phyloP scores from a whole-genome alignment of 2,113 vertebrate species.

The Seriola dumerili region DNA sequence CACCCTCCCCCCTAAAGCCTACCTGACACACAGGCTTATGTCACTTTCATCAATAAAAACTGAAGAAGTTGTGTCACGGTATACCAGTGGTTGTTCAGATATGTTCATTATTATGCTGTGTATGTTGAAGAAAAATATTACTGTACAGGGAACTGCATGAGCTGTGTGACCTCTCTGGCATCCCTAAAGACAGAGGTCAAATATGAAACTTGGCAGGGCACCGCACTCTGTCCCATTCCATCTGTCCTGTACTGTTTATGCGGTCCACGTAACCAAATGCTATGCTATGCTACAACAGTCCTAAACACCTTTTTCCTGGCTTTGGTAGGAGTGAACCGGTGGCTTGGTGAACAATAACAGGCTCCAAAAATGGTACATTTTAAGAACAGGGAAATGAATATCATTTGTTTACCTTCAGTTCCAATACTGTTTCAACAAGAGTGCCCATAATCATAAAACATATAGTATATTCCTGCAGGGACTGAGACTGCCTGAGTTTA shows the following conservation, averaged over 20 bases:
- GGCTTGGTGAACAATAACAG: not conserved
- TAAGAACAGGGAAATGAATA: conserved; percentile 7
- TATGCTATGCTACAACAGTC: not conserved
- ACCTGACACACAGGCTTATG: not conserved
- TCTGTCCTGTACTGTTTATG: conserved; percentile 44
- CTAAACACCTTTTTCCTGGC: not conserved
- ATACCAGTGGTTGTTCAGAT: not conserved
- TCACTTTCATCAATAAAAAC: not conserved
- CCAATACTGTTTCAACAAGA: conserved; percentile 16
- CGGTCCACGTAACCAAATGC: conserved; percentile 9
- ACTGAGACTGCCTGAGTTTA: not conserved
- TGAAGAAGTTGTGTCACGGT: not conserved
- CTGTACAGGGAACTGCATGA: conserved; percentile 21
- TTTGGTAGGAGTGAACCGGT: not conserved
- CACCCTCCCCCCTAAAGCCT: too few species aligned
- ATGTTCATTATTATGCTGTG: conserved; percentile 27
- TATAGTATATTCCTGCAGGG: not conserved
- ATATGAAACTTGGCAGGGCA: conserved; percentile 24
- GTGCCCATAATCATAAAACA: not conserved
- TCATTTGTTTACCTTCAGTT: not conserved
- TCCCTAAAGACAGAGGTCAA: conserved; percentile 47
- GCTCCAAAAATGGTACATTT: not conserved
- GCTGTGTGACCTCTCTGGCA: conserved; percentile 13
- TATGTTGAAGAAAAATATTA: not conserved
- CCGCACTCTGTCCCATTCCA: conserved; percentile 43